phyloP scores from a whole-genome alignment of 2,888 invertebrate genomes.

The Spodoptera picta region DNA sequence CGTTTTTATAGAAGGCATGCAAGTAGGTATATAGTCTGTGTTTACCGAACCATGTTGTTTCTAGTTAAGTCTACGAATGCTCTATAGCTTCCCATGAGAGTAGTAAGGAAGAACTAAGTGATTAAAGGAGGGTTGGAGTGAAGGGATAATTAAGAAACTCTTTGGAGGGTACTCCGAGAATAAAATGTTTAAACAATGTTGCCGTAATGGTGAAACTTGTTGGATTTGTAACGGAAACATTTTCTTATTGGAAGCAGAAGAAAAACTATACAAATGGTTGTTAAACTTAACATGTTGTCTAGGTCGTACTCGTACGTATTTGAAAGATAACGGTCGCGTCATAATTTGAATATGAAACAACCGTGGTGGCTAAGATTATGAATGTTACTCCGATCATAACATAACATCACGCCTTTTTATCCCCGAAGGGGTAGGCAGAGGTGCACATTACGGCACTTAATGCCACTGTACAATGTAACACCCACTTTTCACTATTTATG shows the following conservation, averaged over 20 bases:
- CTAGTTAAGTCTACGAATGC: constrained; percentile 21
- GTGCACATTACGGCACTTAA: no score
- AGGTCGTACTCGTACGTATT: no score
- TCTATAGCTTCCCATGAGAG: constrained; percentile 29
- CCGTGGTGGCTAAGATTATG: background rate
- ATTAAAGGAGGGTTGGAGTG: constrained; percentile 31
- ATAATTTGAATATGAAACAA: constrained; percentile 4
- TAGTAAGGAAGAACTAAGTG: constrained; percentile 37
- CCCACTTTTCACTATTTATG: no score
- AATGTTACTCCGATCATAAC: background rate
- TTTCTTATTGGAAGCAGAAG: background rate
- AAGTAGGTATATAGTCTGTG: background rate
- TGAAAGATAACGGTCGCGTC: background rate
- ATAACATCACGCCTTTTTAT: no score
- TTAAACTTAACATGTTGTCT: no score
- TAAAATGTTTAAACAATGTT: constrained; percentile 9
- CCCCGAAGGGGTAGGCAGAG: no score
- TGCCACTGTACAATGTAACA: no score
- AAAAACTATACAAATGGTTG: no score
- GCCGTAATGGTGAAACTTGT: background rate
- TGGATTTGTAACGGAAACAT: background rate
- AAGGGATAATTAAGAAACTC: constrained; percentile 25
- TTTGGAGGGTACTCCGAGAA: constrained; percentile 10
- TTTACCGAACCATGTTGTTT: constrained; percentile 21
- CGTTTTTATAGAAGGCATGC: constrained; percentile 6